These are phyloP conservation scores for Pteruthius melanotis DNA, from an alignment of 2,113 vertebrate species.

Conservation along the genomic window DNA sequence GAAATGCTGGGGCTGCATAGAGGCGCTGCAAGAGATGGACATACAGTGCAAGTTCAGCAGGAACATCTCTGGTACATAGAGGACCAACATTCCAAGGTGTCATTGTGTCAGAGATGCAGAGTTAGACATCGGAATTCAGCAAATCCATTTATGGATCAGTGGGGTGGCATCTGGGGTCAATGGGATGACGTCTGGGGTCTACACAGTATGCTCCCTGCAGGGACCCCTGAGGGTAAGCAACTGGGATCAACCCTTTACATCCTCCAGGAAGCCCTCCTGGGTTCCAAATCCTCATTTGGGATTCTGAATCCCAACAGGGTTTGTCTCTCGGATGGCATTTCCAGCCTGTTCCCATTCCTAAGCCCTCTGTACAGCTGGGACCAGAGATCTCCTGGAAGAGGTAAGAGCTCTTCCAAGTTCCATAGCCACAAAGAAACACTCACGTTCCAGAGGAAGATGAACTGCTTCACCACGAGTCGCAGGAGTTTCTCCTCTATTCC, in stretches of 20 bases:
- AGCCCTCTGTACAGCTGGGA: neutral
- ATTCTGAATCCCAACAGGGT: neutral
- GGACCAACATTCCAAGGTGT: neutral
- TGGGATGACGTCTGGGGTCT: neutral
- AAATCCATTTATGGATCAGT: neutral
- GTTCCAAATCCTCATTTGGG: neutral
- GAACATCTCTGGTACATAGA: neutral
- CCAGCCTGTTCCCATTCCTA: neutral
- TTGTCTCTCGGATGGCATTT: neutral
- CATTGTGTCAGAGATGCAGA: neutral
- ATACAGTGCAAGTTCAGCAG: neutral
- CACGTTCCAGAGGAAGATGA: neutral
- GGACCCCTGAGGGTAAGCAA: neutral
- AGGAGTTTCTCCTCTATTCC: slow-evolving; percentile 33
- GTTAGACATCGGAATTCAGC: neutral
- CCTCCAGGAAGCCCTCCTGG: neutral
- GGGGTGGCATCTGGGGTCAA: neutral
- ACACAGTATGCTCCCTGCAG: neutral
- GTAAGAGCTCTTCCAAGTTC: neutral
- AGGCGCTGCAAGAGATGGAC: neutral
- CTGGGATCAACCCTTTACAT: neutral
- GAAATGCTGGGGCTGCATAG: neutral
- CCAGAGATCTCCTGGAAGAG: neutral
- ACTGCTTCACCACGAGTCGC: slow-evolving; percentile 6
- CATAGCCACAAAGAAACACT: neutral